Evolutionary conservation across 2,797 vertebrate genomes (phyloP).

Genomic region (Myotis planiceps): DNA sequence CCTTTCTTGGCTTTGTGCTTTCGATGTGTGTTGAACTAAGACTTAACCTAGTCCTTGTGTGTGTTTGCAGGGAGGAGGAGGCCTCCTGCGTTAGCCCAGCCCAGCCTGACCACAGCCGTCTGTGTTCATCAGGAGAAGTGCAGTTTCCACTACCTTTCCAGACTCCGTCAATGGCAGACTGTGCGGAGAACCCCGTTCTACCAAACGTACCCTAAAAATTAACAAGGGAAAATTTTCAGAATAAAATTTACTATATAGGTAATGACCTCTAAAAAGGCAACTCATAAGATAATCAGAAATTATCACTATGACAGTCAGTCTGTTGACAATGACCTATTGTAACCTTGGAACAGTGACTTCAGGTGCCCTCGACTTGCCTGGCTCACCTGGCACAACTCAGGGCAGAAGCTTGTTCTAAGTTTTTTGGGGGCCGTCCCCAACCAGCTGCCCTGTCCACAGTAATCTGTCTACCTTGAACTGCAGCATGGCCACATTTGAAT

Average conservation of each 20-base stretch:
- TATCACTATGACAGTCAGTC: not conserved
- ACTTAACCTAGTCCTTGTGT: not conserved
- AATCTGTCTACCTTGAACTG: not conserved
- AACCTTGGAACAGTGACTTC: not conserved
- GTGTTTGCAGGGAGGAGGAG: not conserved
- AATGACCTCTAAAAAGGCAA: not conserved
- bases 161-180: slow-evolving; percentile 97
- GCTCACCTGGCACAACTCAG: not conserved
- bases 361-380: not conserved
- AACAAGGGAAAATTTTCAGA: slow-evolving; percentile 56
- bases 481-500: not conserved
- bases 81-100: not conserved
- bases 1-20: not conserved
- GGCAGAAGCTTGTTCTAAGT: not conserved
- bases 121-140: fast-evolving
- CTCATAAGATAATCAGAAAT: not conserved
- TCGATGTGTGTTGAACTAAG: no score
- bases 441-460: not conserved
- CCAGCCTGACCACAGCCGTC: not conserved
- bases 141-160: slow-evolving; percentile 91
- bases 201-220: slow-evolving; percentile 93
- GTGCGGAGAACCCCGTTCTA: slow-evolving; percentile 97
- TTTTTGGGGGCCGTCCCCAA: not conserved
- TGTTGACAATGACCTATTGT: not conserved
- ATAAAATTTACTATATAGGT: not conserved